Evolutionary conservation across 1,140 invertebrate species (phyloP).

Genomic region (Drosophila fuyamai): DNA sequence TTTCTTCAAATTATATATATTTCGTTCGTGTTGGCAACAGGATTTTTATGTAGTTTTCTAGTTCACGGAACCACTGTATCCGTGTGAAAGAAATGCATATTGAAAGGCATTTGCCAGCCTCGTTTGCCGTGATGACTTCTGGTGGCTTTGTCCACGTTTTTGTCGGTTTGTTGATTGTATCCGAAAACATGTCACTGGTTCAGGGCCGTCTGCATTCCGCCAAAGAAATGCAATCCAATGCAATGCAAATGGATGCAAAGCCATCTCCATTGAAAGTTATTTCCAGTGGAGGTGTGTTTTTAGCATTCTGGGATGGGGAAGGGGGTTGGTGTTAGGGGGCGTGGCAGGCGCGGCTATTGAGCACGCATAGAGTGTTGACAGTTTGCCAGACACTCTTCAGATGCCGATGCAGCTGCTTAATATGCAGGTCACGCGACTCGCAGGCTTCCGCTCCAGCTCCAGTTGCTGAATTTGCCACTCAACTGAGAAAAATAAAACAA

Average conservation of each 20-base stretch:
- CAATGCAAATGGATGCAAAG: conserved; percentile 52
- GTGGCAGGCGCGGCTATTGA: conserved; percentile 52
- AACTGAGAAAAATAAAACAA: conserved; percentile 14
- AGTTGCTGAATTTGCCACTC: neutral
- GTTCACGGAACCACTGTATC: neutral
- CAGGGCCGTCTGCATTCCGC: conserved; percentile 57
- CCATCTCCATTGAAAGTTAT: conserved; percentile 53
- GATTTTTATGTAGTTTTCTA: neutral
- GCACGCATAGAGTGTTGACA: conserved; percentile 63
- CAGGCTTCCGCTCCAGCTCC: conserved; percentile 16
- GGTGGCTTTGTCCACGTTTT: conserved; percentile 28
- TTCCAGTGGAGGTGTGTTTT: conserved; percentile 6
- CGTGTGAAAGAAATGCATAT: conserved; percentile 36
- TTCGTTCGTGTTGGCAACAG: too few species aligned
- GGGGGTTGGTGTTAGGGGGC: neutral
- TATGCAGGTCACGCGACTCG: conserved; percentile 52
- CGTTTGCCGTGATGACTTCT: conserved; percentile 29
- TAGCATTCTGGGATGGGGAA: neutral
- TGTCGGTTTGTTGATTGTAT: conserved; percentile 5
- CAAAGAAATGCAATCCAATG: conserved; percentile 43
- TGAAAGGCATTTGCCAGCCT: conserved; percentile 40
- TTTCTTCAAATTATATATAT: neutral
- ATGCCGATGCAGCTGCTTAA: conserved; percentile 45
- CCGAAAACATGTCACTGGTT: conserved; percentile 71
- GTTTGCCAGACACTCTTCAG: conserved; percentile 48